Conservation (phyloP, 2,113 vertebrate species). For the western clawed frog (Xenopus tropicalis) region DNA sequence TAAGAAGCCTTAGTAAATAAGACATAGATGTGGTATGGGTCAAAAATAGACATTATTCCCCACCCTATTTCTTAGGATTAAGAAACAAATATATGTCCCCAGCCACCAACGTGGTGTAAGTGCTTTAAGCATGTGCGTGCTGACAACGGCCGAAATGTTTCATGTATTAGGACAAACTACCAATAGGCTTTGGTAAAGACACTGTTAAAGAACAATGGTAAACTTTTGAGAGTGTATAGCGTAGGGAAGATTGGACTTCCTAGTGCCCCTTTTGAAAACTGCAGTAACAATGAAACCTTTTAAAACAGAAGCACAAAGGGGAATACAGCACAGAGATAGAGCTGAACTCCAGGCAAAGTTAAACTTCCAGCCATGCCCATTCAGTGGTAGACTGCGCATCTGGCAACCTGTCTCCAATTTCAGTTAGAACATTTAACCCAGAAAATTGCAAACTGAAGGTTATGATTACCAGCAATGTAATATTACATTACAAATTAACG, state of each 20-base stretch:
- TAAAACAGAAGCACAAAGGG: constrained; percentile 13
- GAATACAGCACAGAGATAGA: constrained; percentile 13
- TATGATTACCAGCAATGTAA: neutral
- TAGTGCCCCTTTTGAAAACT: neutral
- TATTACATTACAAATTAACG: neutral
- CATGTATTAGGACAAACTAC: constrained; percentile 46
- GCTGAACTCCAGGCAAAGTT: constrained; percentile 8
- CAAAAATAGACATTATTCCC: constrained; percentile 15
- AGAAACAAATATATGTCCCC: neutral
- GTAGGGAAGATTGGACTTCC: neutral
- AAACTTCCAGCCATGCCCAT: neutral
- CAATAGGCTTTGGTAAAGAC: constrained; percentile 43
- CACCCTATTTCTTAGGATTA: neutral
- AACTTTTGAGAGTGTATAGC: neutral
- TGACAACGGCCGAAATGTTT: constrained; percentile 55
- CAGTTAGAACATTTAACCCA: neutral
- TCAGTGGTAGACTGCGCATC: neutral
- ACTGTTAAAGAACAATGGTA: constrained; percentile 19
- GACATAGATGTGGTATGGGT: neutral
- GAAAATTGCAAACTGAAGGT: neutral
- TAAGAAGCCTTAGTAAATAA: constrained; percentile 1
- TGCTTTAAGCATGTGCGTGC: constrained; percentile 56
- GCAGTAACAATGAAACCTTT: constrained; percentile 16
- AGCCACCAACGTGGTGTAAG: constrained; percentile 28
- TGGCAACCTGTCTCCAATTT: neutral